These are phyloP conservation scores for Amphipyra tragopoginis DNA, from an alignment of 2,888 invertebrate genomes.

Conservation along the genomic window DNA sequence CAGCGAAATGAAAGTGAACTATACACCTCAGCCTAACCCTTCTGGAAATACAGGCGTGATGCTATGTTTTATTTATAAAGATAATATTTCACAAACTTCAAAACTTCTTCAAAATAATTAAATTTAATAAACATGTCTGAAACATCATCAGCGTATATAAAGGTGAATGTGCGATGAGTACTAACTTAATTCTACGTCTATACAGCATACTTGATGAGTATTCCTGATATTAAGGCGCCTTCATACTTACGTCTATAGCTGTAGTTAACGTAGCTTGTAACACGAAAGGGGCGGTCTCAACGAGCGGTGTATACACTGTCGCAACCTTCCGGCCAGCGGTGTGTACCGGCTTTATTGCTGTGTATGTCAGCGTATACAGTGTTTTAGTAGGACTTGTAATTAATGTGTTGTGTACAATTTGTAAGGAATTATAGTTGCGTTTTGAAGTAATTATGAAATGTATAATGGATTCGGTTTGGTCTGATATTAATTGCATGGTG, in stretches of 20 bases:
- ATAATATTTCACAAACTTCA: not conserved
- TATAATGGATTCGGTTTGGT: not conserved
- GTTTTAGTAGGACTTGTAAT: conserved; percentile 37
- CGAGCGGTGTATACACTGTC: conserved; percentile 64
- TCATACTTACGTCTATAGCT: conserved; percentile 54
- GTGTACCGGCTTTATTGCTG: conserved; percentile 49
- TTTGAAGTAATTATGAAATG: conserved; percentile 1
- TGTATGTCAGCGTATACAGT: conserved; percentile 41
- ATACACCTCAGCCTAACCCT: too few relatives aligned
- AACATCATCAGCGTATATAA: conserved; percentile 7
- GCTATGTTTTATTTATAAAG: too few relatives aligned
- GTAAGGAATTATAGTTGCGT: conserved; percentile 4
- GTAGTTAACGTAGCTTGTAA: conserved; percentile 66
- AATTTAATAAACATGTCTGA: conserved; percentile 5
- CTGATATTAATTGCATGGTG: too few relatives aligned
- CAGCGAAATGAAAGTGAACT: too few relatives aligned
- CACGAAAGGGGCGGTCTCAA: conserved; percentile 76
- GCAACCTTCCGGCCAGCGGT: conserved; percentile 54
- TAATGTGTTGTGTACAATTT: conserved; percentile 38
- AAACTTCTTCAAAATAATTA: conserved; percentile 5
- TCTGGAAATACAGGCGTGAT: too few relatives aligned
- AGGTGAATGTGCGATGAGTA: conserved; percentile 17
- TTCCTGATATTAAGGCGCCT: conserved; percentile 55
- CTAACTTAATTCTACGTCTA: conserved; percentile 30
- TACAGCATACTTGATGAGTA: conserved; percentile 36